These are phyloP conservation scores for Xestoiulus laeticollis DNA, from an alignment of 2,888 invertebrate species.

Conservation along the genomic window DNA sequence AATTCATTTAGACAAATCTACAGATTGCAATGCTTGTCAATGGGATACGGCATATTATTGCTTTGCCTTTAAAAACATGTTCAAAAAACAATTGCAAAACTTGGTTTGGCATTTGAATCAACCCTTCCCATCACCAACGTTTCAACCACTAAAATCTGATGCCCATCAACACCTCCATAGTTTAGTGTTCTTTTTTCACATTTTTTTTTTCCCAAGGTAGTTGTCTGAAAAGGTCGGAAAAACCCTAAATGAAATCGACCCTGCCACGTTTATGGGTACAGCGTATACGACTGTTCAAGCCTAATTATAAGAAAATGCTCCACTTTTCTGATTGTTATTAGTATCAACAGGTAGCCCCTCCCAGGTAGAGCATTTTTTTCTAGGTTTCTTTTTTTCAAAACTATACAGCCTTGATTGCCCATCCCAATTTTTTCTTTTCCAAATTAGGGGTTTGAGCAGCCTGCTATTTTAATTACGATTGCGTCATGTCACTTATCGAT, in stretches of 20 bases:
- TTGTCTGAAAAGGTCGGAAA: not conserved
- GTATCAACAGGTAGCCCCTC: slow-evolving; percentile 31
- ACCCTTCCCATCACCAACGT: not conserved
- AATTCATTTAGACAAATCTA: too few relatives aligned
- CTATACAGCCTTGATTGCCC: slow-evolving; percentile 17
- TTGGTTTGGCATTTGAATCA: not conserved
- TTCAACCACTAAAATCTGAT: not conserved
- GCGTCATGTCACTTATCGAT: slow-evolving; percentile 33
- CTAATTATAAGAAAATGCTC: slow-evolving; percentile 27
- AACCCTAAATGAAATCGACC: slow-evolving; percentile 5
- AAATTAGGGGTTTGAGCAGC: not conserved
- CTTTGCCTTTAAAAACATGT: not conserved
- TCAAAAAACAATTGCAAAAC: not conserved
- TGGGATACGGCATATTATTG: too few relatives aligned
- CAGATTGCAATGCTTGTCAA: too few relatives aligned
- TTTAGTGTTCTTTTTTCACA: not conserved
- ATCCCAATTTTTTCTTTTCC: not conserved
- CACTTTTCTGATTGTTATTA: slow-evolving; percentile 33
- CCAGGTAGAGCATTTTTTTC: not conserved
- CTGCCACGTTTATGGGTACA: not conserved
- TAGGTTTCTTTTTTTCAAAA: not conserved
- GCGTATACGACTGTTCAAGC: not conserved
- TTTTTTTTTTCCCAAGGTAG: not conserved
- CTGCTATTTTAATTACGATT: slow-evolving; percentile 2
- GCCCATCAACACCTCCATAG: not conserved